Evolutionary conservation across 2,888 invertebrate species (phyloP), one percentile per base, ranked within the genome.

Genomic region (Diploptera punctata): DNA sequence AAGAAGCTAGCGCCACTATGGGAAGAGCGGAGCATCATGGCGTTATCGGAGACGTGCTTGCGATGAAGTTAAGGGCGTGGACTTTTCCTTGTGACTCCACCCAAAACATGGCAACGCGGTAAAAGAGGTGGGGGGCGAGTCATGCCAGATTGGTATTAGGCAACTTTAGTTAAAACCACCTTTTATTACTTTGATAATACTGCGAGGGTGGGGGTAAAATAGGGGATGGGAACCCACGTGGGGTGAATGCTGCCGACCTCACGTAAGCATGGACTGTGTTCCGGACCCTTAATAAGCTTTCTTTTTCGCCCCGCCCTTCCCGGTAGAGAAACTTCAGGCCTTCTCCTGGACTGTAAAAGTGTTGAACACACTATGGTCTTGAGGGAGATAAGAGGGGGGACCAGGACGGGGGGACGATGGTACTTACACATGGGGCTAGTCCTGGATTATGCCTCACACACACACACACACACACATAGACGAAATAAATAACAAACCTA

Each of bases 121-220:
- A 13, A 16, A 19, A 24, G 33, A n/a, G 18, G 44, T 24, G 10
- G 18, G 57, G 31, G 60, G n/a, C 44, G 26, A 65, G 47, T 65
- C 65, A 65, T 24, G 47, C 65, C 65, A 65, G 69, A 61, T 69
- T 61, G 60, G 69, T 60, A 69, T 69, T 69, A 69, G 60, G 60
- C 69, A 69, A 38, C 65, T 43, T 65, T 65, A 65, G 65, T 47
- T 65, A 65, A 65, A 61, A 69, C 69, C 69, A 61, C 69, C 69
- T 69, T 69, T 69, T 69, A 69, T 69, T 69, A 69, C 60, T 69
- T 69, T 69, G 69, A 69, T 69, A 69, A 69, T 61, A 69, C 69
- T 47, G 69, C n/a, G n/a, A n/a, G n/a, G n/a, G 69, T 7, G 38
- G 43, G 60, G 24, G 19, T 26, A 69, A 29, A 38, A 52, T 44